phyloP scores from a whole-genome alignment of 2,113 vertebrate species.

The Pleuronectes platessa region DNA sequence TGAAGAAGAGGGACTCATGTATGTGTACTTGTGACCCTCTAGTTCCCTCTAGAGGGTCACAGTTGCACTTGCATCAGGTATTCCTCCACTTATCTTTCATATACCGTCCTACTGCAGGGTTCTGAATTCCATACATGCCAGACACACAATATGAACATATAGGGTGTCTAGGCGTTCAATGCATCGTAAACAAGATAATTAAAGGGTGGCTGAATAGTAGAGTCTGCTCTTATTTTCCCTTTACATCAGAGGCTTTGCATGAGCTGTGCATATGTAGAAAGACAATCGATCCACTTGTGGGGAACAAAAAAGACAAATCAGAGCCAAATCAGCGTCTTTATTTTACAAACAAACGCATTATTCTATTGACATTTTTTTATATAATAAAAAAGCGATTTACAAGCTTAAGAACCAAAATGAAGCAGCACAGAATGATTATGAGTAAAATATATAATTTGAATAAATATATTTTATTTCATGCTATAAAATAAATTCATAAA shows the following conservation, averaged over 20 bases:
- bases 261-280: neutral
- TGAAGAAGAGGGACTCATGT: neutral
- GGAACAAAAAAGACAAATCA: conserved; percentile 57
- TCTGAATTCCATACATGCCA: neutral
- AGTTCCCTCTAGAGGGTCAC: conserved; percentile 67
- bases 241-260: neutral
- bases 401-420: conserved; percentile 93
- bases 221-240: no score
- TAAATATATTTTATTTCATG: conserved; percentile 99
- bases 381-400: conserved; percentile 99
- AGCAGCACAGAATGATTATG: conserved; percentile 93
- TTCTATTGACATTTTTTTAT: conserved; percentile 94
- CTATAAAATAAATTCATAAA: conserved; percentile 99
- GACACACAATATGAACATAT: neutral
- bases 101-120: neutral
- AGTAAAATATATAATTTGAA: conserved; percentile 99
- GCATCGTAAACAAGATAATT: neutral
- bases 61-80: neutral
- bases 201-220: neutral
- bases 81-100: neutral
- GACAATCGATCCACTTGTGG: neutral
- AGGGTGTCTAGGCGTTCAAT: neutral
- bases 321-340: conserved; percentile 99
- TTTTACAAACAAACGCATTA: conserved; percentile 99
- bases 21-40: conserved; percentile 29